Conservation (phyloP, 2,113 vertebrate genomes). For the Tetraodon nigroviridis region DNA sequence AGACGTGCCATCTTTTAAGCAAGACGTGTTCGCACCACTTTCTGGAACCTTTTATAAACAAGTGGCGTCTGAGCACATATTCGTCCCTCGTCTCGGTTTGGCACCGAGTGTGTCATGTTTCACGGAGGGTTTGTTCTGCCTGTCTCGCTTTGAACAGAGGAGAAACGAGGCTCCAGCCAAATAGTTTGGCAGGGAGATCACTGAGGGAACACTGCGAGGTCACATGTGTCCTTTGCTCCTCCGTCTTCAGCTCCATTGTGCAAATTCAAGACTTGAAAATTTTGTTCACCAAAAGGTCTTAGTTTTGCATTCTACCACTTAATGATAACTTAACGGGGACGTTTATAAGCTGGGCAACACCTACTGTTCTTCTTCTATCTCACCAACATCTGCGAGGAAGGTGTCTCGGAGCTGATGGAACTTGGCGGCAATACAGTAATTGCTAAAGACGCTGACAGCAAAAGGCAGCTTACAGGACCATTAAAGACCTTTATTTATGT, state of each 20-base stretch:
- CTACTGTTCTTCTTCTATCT: conserved; percentile 40
- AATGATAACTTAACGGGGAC: conserved; percentile 1
- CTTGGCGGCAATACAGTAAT: conserved; percentile 66
- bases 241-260: conserved; percentile 29
- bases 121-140: conserved; percentile 41
- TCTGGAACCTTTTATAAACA: conserved; percentile 32
- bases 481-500: conserved; percentile 77
- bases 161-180: conserved; percentile 52
- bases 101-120: conserved; percentile 57
- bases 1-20: conserved; percentile 26
- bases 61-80: conserved; percentile 29
- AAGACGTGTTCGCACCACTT: conserved; percentile 19
- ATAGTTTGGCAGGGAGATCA: conserved; percentile 70
- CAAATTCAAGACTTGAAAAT: conserved; percentile 28
- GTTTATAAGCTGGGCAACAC: conserved; percentile 43
- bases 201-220: conserved; percentile 59
- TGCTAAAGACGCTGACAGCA: conserved; percentile 75
- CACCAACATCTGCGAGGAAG: conserved; percentile 64
- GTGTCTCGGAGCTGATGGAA: conserved; percentile 55
- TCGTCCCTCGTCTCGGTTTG: conserved; percentile 25
- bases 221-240: conserved; percentile 60
- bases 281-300: background rate
- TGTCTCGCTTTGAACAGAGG: conserved; percentile 59
- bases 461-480: conserved; percentile 73
- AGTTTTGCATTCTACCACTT: background rate